Evolutionary conservation across 2,888 invertebrate genomes (phyloP).

Genomic region (Drosophila pegasa): DNA sequence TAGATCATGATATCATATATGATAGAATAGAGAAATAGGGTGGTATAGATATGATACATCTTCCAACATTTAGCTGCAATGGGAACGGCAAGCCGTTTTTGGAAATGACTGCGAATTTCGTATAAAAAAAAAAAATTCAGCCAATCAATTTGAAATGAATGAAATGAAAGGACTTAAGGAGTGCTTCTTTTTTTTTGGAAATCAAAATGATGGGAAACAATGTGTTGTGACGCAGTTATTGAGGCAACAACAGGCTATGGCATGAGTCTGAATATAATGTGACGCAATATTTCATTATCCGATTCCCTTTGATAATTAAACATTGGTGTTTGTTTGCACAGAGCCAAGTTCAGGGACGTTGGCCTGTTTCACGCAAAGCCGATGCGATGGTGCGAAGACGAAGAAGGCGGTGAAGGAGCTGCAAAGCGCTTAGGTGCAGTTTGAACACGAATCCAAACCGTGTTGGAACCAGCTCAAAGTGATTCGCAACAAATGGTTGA

Average conservation of each 20-base stretch:
- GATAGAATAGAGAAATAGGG: too few relatives aligned
- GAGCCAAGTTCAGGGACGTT: slow-evolving; percentile 8
- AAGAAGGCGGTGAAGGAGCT: too few relatives aligned
- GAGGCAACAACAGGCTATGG: slow-evolving; percentile 7
- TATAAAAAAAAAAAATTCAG: background rate
- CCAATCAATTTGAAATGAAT: background rate
- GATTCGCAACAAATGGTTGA: slow-evolving; percentile 8
- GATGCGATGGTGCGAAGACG: background rate
- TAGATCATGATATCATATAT: background rate
- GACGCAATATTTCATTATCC: slow-evolving; percentile 6
- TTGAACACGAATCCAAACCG: background rate
- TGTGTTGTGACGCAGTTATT: slow-evolving; percentile 8
- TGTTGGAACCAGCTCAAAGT: background rate
- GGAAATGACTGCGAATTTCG: background rate
- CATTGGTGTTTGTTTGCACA: background rate
- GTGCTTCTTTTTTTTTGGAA: background rate
- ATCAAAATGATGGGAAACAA: background rate
- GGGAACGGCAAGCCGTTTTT: background rate
- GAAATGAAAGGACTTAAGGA: background rate
- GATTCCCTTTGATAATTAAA: slow-evolving; percentile 13
- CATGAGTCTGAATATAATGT: slow-evolving; percentile 9
- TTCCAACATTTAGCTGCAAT: background rate
- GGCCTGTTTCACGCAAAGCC: background rate
- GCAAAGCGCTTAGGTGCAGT: background rate
- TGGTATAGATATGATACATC: too few relatives aligned